phyloP scores from a whole-genome alignment of 2,888 invertebrate species.

The Phengaris arion region DNA sequence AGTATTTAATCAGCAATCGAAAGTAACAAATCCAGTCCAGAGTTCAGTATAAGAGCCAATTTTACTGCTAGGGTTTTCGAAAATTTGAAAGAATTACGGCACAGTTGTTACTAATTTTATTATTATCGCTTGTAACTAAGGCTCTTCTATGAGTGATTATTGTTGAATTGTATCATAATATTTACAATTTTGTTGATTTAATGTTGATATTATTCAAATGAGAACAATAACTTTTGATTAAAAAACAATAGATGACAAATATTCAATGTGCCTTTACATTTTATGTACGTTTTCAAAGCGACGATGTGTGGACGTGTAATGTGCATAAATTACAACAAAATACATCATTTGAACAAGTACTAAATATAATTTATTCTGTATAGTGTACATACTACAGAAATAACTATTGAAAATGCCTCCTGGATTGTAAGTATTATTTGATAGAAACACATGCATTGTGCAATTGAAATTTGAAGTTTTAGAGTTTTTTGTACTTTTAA shows the following conservation, averaged over 20 bases:
- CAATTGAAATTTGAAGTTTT: not conserved
- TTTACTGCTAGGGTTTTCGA: too few species aligned
- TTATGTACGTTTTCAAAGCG: not conserved
- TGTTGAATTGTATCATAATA: not conserved
- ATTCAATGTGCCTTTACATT: not conserved
- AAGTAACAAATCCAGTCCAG: too few species aligned
- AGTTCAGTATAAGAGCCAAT: too few species aligned
- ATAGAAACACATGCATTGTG: not conserved
- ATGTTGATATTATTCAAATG: not conserved
- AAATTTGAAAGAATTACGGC: too few species aligned
- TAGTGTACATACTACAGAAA: not conserved
- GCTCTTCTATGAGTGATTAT: not conserved
- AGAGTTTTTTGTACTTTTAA: not conserved
- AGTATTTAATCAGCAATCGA: too few species aligned
- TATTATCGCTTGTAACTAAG: too few species aligned
- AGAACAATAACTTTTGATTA: not conserved
- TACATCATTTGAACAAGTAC: not conserved
- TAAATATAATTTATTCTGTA: not conserved
- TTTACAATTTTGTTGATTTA: not conserved
- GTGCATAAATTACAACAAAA: not conserved
- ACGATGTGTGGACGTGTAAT: not conserved
- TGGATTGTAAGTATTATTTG: conserved; percentile 2
- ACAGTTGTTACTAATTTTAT: too few species aligned
- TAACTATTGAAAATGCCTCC: not conserved
- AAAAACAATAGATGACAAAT: not conserved